Evolutionary conservation across 2,888 invertebrate genomes (phyloP).

Genomic region (Pseudanteris insignis): DNA sequence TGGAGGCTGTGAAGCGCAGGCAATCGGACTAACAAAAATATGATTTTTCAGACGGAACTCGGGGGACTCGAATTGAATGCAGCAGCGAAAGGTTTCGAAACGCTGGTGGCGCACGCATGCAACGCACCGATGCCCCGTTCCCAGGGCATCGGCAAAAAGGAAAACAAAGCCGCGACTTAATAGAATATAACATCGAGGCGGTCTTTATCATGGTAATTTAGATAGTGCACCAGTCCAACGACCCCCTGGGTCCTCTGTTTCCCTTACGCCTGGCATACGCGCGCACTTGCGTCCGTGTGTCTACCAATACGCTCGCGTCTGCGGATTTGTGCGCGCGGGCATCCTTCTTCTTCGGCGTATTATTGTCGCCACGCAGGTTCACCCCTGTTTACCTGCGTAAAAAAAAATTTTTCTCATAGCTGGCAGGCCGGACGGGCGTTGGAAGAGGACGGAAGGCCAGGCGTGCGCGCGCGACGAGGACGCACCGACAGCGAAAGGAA

Average conservation of each 20-base stretch:
- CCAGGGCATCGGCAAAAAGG: slow-evolving; percentile 46
- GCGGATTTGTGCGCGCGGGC: slow-evolving; percentile 26
- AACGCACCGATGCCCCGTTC: slow-evolving; percentile 43
- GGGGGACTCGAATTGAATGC: slow-evolving; percentile 3
- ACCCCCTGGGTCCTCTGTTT: slow-evolving; percentile 58
- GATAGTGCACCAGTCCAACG: slow-evolving; percentile 60
- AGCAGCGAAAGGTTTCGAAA: slow-evolving; percentile 12
- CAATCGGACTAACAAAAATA: neutral
- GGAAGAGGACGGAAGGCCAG: neutral
- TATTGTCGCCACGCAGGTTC: slow-evolving; percentile 63
- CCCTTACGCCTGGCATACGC: slow-evolving; percentile 26
- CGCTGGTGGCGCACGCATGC: slow-evolving; percentile 10
- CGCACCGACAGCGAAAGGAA: neutral
- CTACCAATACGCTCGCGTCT: slow-evolving; percentile 16
- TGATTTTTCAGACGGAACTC: no score
- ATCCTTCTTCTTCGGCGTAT: slow-evolving; percentile 45
- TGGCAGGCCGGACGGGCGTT: slow-evolving; percentile 44
- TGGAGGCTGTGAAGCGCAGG: no score
- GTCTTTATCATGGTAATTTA: slow-evolving; percentile 62
- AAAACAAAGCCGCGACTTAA: slow-evolving; percentile 61
- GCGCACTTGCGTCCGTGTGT: slow-evolving; percentile 1
- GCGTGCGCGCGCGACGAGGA: neutral
- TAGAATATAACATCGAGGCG: slow-evolving; percentile 62
- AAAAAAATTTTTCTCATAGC: slow-evolving; percentile 61
- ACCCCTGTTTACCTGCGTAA: slow-evolving; percentile 53